Evolutionary conservation across 1,140 invertebrate species (phyloP).

Genomic region (Carcinoscorpius rotundicauda): DNA sequence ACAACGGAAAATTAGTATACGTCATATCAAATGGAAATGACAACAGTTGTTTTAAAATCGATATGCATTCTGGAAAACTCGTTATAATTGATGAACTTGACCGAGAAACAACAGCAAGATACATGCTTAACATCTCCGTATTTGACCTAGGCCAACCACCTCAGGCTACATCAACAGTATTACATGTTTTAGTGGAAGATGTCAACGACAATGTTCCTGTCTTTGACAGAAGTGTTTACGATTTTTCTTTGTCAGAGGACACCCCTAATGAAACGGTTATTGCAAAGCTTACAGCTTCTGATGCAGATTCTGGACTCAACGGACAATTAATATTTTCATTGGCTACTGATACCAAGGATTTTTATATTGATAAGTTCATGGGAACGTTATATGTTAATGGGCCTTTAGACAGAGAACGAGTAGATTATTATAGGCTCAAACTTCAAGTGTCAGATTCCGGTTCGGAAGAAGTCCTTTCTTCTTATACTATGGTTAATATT

Average conservation of each 20-base stretch:
- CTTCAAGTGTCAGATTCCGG: constrained; percentile 64
- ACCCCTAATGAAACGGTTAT: constrained; percentile 45
- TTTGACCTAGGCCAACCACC: constrained; percentile 74
- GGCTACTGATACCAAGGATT: constrained; percentile 69
- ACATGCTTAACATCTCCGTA: constrained; percentile 74
- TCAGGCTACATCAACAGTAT: constrained; percentile 58
- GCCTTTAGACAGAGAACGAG: constrained; percentile 66
- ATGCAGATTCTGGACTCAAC: constrained; percentile 62
- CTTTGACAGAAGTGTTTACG: constrained; percentile 40
- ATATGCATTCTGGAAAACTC: constrained; percentile 77
- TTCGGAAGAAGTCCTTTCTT: constrained; percentile 42
- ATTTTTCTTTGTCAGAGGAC: constrained; percentile 44
- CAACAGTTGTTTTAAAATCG: constrained; percentile 64
- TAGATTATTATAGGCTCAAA: constrained; percentile 66
- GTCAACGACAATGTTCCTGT: constrained; percentile 37
- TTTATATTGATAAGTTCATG: constrained; percentile 59
- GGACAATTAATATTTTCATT: constrained; percentile 65
- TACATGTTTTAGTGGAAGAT: constrained; percentile 43
- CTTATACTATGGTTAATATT: constrained; percentile 60
- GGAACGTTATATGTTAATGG: constrained; percentile 66
- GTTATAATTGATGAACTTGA: constrained; percentile 78
- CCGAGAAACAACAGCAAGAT: constrained; percentile 65
- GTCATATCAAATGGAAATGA: constrained; percentile 74
- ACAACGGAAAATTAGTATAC: constrained; percentile 77
- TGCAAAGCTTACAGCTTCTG: constrained; percentile 55